Conservation (phyloP, 1,140 invertebrate genomes). For the Papilio polyxenes region DNA sequence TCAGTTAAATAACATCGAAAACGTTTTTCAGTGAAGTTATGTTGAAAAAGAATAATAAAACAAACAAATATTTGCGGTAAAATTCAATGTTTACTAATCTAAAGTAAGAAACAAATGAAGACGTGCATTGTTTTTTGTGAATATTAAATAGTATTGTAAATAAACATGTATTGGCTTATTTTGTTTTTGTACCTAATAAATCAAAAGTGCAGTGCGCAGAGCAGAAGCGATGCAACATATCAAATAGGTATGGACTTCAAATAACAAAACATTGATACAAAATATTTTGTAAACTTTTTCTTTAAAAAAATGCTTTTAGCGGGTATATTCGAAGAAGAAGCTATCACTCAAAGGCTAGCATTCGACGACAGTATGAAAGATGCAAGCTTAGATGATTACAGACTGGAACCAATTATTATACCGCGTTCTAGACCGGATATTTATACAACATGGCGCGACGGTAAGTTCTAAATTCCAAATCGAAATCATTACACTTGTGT, state of each 20-base stretch:
- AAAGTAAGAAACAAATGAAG: slow-evolving; percentile 12
- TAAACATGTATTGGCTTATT: slow-evolving; percentile 43
- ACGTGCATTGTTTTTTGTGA: slow-evolving; percentile 28
- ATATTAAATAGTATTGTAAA: slow-evolving; percentile 26
- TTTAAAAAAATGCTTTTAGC: slow-evolving; percentile 47
- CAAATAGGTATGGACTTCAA: slow-evolving; percentile 62
- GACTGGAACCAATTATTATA: slow-evolving; percentile 55
- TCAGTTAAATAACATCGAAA: neutral
- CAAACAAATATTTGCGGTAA: neutral
- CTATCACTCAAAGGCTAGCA: slow-evolving; percentile 53
- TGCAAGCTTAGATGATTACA: slow-evolving; percentile 50
- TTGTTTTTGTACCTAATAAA: slow-evolving; percentile 44
- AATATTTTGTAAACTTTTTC: neutral
- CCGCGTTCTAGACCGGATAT: slow-evolving; percentile 58
- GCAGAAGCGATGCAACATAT: slow-evolving; percentile 51
- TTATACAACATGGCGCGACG: slow-evolving; percentile 62
- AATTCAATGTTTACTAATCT: neutral
- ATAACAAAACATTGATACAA: neutral
- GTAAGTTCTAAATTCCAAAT: slow-evolving; percentile 51
- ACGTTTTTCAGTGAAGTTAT: neutral
- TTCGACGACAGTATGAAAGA: slow-evolving; percentile 67
- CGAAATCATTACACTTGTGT: neutral
- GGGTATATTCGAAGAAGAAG: slow-evolving; percentile 61
- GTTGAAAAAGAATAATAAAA: neutral
- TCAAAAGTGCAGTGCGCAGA: slow-evolving; percentile 48